A percentile compares a stretch with the other conserved stretches of the same genome.
Conservation (phyloP, 2,888 invertebrate species). For the Heterodera filipjevi region DNA sequence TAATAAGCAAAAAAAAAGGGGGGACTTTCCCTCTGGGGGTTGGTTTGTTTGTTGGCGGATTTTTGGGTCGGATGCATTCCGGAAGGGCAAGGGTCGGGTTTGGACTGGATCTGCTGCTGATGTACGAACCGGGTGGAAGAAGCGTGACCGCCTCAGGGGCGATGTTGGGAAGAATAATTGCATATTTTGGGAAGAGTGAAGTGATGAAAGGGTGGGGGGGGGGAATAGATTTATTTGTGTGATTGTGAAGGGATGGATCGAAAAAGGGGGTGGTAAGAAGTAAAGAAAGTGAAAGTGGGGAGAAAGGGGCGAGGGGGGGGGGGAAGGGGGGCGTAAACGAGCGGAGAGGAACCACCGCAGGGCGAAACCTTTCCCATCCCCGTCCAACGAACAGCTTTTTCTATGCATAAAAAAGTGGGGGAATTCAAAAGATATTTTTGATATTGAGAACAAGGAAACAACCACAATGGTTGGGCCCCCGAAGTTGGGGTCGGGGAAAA, state of each 20-base stretch:
- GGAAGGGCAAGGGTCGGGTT: not conserved
- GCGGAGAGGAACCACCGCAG: too few species aligned
- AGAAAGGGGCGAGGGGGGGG: too few species aligned
- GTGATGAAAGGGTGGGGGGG: not conserved
- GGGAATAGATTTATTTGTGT: not conserved
- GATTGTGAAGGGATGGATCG: not conserved
- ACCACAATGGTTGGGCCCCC: too few species aligned
- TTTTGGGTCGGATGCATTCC: constrained; percentile 3
- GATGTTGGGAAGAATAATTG: not conserved
- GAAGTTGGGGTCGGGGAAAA: too few species aligned
- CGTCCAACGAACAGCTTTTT: too few species aligned
- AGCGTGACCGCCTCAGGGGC: not conserved
- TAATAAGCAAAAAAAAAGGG: not conserved
- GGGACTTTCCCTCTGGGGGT: not conserved
- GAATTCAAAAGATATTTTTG: too few species aligned
- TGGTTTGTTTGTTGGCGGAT: not conserved
- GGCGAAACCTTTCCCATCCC: too few species aligned
- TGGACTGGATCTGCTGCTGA: not conserved
- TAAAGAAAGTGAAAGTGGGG: not conserved
- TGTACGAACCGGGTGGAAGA: not conserved
- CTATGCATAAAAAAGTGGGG: too few species aligned
- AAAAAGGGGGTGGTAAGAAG: not conserved
- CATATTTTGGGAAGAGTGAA: not conserved
- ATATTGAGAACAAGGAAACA: too few species aligned
- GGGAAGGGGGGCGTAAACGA: too few species aligned